Percentiles rank a stretch among this genome's conserved stretches.
phyloP scores from a whole-genome alignment of 1,140 invertebrate genomes.

The Muscidifurax raptorellus region DNA sequence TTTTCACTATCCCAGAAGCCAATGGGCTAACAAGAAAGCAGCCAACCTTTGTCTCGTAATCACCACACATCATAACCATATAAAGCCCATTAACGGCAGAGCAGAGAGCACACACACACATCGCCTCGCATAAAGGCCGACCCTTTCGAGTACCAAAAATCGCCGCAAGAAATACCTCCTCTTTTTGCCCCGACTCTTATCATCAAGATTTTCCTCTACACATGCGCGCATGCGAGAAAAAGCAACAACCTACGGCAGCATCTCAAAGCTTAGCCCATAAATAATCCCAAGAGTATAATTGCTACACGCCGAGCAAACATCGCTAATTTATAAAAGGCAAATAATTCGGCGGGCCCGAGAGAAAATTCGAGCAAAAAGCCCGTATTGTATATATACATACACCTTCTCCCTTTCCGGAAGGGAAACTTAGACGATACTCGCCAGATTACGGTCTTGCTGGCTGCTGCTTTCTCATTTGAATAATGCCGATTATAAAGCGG shows the following conservation, averaged over 20 bases:
- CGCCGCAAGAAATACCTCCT: not conserved
- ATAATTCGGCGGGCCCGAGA: slow-evolving; percentile 44
- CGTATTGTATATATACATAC: no score
- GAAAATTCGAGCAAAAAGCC: slow-evolving; percentile 51
- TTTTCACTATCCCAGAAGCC: no score
- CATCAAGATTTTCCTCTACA: slow-evolving; percentile 6
- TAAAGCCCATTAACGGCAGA: slow-evolving; percentile 37
- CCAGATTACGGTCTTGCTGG: slow-evolving; percentile 69
- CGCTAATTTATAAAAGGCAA: slow-evolving; percentile 54
- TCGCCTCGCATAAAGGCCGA: not conserved
- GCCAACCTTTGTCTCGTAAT: slow-evolving; percentile 27
- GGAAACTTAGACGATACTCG: slow-evolving; percentile 51
- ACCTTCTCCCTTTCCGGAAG: slow-evolving; percentile 39
- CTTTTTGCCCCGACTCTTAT: not conserved
- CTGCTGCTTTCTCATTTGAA: slow-evolving; percentile 68
- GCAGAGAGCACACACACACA: slow-evolving; percentile 14
- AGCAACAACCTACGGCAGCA: not conserved
- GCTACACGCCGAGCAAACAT: slow-evolving; percentile 43
- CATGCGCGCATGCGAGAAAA: not conserved
- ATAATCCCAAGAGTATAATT: slow-evolving; percentile 52
- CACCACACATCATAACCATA: slow-evolving; percentile 44
- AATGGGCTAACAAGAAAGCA: not conserved
- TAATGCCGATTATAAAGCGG: slow-evolving; percentile 71
- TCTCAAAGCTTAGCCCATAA: slow-evolving; percentile 51
- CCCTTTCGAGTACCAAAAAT: slow-evolving; percentile 53